A percentile compares a stretch with the other conserved stretches of the same genome.
Conservation (phyloP, 2,113 vertebrate genomes). For the Crocuta crocuta region DNA sequence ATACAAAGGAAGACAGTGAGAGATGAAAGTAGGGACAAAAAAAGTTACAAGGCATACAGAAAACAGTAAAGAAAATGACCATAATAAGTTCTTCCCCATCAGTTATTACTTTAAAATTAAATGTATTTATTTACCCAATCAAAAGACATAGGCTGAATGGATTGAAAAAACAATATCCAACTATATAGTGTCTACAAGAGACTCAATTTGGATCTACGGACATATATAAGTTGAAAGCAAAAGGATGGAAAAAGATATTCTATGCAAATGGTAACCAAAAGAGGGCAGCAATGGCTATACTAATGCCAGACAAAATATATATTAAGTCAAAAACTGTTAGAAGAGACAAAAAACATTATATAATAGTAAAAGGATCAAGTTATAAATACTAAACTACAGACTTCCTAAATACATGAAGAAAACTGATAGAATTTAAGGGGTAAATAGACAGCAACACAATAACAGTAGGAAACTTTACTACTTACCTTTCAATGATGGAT, state of each 20-base stretch:
- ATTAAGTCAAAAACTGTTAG: background rate
- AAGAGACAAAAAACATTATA: background rate
- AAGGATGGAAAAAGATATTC: background rate
- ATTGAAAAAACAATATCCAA: background rate
- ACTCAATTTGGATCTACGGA: background rate
- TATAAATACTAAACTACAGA: background rate
- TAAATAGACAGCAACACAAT: background rate
- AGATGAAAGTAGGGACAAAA: background rate
- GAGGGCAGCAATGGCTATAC: background rate
- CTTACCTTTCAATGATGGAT: background rate
- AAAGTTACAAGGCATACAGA: background rate
- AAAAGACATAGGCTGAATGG: background rate
- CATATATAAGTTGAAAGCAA: background rate
- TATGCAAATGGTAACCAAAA: background rate
- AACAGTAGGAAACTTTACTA: background rate
- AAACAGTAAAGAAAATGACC: background rate
- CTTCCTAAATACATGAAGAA: background rate
- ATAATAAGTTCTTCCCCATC: background rate
- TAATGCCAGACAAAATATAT: background rate
- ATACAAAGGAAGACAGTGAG: background rate
- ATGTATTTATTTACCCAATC: background rate
- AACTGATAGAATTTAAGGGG: background rate
- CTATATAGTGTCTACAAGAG: background rate
- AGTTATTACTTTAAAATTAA: background rate
- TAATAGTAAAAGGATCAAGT: background rate